These are phyloP conservation scores for Nezara viridula DNA, from an alignment of 2,888 invertebrate species.

Conservation along the genomic window DNA sequence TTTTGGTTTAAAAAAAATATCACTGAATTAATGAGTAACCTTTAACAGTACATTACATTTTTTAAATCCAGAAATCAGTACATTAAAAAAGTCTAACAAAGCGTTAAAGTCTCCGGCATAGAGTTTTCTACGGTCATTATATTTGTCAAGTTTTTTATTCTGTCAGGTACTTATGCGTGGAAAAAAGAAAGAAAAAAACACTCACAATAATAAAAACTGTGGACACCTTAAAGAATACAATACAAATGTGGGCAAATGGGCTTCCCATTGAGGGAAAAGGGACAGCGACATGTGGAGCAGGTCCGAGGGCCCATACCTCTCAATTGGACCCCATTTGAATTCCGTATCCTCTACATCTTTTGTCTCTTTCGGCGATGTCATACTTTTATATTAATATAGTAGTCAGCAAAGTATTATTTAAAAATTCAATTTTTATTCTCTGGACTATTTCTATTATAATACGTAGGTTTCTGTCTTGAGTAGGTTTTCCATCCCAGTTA, in stretches of 20 bases:
- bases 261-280: constrained; percentile 1
- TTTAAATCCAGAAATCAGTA: too few relatives aligned
- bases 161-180: background rate
- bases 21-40: too few relatives aligned
- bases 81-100: background rate
- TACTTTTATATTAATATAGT: too few relatives aligned
- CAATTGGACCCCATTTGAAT: background rate
- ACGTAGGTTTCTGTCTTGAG: too few relatives aligned
- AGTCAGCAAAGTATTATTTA: too few relatives aligned
- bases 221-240: too few relatives aligned
- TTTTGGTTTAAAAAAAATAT: too few relatives aligned
- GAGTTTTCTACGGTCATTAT: background rate
- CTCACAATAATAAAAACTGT: too few relatives aligned
- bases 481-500: too few relatives aligned
- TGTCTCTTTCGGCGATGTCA: background rate
- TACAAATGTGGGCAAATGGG: background rate
- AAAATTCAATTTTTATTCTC: too few relatives aligned
- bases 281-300: background rate
- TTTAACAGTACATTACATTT: too few relatives aligned
- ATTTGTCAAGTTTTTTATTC: background rate
- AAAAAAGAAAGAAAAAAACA: background rate
- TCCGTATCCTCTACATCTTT: background rate
- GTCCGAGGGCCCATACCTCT: background rate
- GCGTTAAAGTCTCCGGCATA: constrained; percentile 7
- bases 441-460: too few relatives aligned